These are phyloP conservation scores for Ylistrum balloti DNA, from an alignment of 1,140 invertebrate species.

Conservation along the genomic window DNA sequence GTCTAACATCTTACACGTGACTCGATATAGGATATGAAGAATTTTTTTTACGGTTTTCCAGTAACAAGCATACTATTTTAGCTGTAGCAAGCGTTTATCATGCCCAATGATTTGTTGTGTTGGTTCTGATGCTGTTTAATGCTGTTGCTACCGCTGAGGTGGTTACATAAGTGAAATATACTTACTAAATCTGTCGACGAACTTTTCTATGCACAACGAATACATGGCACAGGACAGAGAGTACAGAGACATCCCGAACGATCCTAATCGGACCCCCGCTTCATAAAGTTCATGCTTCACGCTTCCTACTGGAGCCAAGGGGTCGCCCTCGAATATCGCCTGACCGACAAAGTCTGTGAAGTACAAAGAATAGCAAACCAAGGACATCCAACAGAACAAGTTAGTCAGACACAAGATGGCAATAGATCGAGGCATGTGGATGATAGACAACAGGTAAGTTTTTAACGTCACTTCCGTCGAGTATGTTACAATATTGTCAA, in stretches of 20 bases:
- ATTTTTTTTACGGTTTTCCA: no score
- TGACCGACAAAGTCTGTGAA: conserved; percentile 99
- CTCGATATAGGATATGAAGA: no score
- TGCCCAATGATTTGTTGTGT: no score
- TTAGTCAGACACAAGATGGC: conserved; percentile 95
- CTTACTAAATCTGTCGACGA: conserved; percentile 92
- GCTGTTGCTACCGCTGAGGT: no score
- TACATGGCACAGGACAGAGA: conserved; percentile 96
- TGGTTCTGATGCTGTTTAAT: no score
- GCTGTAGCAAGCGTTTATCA: no score
- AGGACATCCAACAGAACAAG: conserved; percentile 98
- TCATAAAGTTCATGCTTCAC: conserved; percentile 86
- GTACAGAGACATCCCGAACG: conserved; percentile 98
- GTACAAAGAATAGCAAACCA: conserved; percentile 97
- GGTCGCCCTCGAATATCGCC: conserved; percentile 96
- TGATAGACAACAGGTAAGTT: conserved; percentile 93
- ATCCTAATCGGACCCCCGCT: conserved; percentile 95
- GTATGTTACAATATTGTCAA: neutral
- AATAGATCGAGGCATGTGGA: conserved; percentile 94
- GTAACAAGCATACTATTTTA: no score
- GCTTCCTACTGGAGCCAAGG: conserved; percentile 85
- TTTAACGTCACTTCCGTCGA: conserved; percentile 80
- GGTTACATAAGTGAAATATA: no score
- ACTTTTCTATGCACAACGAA: conserved; percentile 93
- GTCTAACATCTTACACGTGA: no score